Evolutionary conservation across 2,888 invertebrate species (phyloP).

Genomic region (Andricus quercusramuli): DNA sequence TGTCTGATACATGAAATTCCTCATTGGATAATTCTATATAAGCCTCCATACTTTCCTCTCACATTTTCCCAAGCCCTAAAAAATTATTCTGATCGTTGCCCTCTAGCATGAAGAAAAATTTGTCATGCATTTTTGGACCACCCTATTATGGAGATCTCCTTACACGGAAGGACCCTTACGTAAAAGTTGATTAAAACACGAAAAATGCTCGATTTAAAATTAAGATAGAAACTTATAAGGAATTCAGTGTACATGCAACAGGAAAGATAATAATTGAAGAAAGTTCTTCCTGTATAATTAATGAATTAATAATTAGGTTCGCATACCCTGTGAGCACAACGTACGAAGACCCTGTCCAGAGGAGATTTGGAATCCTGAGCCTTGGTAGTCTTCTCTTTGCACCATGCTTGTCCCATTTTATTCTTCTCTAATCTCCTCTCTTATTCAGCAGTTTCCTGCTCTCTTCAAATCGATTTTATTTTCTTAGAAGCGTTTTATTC

Average conservation of each 20-base stretch:
- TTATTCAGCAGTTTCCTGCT: slow-evolving; percentile 51
- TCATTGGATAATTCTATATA: no score
- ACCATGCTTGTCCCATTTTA: slow-evolving; percentile 77
- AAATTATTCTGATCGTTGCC: no score
- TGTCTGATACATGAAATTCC: no score
- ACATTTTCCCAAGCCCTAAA: no score
- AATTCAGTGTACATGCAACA: slow-evolving; percentile 31
- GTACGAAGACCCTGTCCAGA: slow-evolving; percentile 75
- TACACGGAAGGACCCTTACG: not conserved
- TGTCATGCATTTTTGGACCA: no score
- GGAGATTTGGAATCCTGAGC: slow-evolving; percentile 78
- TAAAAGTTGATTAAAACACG: not conserved
- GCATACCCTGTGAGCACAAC: slow-evolving; percentile 76
- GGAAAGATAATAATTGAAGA: not conserved
- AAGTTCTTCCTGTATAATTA: slow-evolving; percentile 38
- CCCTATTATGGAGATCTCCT: no score
- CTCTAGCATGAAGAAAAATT: no score
- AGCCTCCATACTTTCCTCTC: no score
- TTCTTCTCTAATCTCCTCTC: slow-evolving; percentile 52
- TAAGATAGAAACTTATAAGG: not conserved
- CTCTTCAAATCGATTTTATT: slow-evolving; percentile 38
- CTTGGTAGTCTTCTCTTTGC: slow-evolving; percentile 75
- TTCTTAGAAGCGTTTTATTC: slow-evolving; percentile 36
- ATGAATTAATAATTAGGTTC: slow-evolving; percentile 3
- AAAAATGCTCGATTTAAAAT: not conserved